Conservation (phyloP, 2,888 invertebrate species). For the Pycnomerus fuliginosus region DNA sequence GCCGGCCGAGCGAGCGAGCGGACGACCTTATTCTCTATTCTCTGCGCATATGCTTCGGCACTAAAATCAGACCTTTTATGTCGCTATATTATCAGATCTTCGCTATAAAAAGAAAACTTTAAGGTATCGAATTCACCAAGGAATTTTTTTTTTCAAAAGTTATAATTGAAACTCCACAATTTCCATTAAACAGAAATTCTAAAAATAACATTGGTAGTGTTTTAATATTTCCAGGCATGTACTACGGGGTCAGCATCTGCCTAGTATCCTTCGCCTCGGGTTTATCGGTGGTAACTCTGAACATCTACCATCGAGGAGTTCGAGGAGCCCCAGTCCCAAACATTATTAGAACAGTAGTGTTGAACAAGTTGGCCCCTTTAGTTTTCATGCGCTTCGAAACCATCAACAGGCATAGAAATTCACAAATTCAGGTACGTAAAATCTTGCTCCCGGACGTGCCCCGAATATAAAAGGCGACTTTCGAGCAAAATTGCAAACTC, state of each 20-base stretch:
- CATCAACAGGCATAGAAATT: conserved; percentile 41
- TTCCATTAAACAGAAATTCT: no score
- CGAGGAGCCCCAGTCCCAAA: conserved; percentile 77
- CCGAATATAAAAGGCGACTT: no score
- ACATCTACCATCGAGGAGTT: conserved; percentile 82
- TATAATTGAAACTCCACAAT: not conserved
- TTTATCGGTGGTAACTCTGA: conserved; percentile 79
- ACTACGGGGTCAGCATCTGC: conserved; percentile 81
- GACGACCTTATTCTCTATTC: no score
- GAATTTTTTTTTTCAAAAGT: not conserved
- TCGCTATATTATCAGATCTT: no score
- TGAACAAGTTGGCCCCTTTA: conserved; percentile 71
- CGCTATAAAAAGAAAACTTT: no score
- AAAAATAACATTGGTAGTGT: no score
- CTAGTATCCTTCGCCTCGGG: conserved; percentile 79
- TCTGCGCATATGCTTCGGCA: no score
- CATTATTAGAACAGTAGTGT: conserved; percentile 67
- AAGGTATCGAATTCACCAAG: no score
- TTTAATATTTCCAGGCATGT: conserved; percentile 63
- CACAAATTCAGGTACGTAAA: conserved; percentile 41
- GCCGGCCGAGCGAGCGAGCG: no score
- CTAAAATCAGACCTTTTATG: no score
- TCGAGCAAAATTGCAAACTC: conserved; percentile 11
- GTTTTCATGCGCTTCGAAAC: conserved; percentile 72
- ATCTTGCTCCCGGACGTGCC: not conserved